phyloP scores from a whole-genome alignment of 2,888 invertebrate genomes.

The Drosophila austrosaltans region DNA sequence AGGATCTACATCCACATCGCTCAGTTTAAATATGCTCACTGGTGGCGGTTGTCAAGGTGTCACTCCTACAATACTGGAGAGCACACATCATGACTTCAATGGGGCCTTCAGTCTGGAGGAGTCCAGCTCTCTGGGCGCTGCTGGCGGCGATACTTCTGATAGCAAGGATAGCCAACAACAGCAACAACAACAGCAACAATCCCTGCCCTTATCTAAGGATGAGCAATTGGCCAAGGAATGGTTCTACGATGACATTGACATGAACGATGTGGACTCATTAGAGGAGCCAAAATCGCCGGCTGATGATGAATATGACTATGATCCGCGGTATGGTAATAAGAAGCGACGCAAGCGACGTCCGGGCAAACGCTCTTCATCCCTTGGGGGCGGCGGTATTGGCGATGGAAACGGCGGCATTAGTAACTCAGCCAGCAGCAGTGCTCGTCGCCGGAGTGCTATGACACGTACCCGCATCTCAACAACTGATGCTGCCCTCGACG shows the following conservation, averaged over 20 bases:
- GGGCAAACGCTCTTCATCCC: conserved; percentile 74
- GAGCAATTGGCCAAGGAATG: conserved; percentile 91
- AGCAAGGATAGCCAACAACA: conserved; percentile 91
- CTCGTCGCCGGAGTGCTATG: conserved; percentile 78
- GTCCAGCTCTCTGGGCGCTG: conserved; percentile 83
- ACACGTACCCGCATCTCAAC: conserved; percentile 61
- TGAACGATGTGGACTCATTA: conserved; percentile 95
- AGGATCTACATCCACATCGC: conserved; percentile 56
- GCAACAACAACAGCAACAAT: conserved; percentile 84
- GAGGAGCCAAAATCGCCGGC: conserved; percentile 96
- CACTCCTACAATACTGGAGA: conserved; percentile 62
- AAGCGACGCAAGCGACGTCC: conserved; percentile 83
- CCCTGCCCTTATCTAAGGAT: conserved; percentile 89
- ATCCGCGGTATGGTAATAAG: conserved; percentile 84
- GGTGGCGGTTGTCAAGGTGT: conserved; percentile 54
- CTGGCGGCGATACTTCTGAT: conserved; percentile 85
- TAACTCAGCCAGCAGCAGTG: conserved; percentile 53
- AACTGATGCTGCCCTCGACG: conserved; percentile 67
- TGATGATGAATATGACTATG: conserved; percentile 96
- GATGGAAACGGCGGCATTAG: conserved; percentile 59
- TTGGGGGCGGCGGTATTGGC: conserved; percentile 58
- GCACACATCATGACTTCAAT: conserved; percentile 82
- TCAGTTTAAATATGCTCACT: conserved; percentile 63
- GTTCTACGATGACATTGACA: conserved; percentile 95
- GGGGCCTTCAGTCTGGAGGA: conserved; percentile 82